Base-by-base conservation (phyloP, 2,797 vertebrate species). In the Tinamus major region DNA sequence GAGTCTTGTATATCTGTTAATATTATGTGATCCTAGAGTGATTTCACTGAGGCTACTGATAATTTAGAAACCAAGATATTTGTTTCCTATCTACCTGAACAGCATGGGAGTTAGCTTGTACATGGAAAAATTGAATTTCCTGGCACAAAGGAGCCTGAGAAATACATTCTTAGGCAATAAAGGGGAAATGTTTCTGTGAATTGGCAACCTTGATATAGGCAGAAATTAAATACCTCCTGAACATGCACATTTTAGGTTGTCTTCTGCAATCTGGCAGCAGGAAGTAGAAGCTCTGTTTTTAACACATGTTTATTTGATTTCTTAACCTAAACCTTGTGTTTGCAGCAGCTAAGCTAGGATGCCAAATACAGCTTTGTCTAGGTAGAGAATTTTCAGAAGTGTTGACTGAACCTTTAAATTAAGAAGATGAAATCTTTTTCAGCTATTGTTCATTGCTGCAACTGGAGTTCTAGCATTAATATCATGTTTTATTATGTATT, bases 391-490 rank as follows among this genome's bases (percentile, higher is more conserved):
- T 88, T 56, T 81, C 24, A n/a, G 27, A 80, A 85, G 10, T 37
- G 8, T 85, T 85, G 20, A 31, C 11, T 10, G 35, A 79, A 70
- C 15, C n/a, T 48, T 79, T 61, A 61, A 86, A 58, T 53, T 53
- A 79, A 65, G 31, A 58, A 67, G 21, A 24, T 53, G 82, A 42
- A 3, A 19, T 91, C 10, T n/a, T 33, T 78, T 85, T 90, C 31
- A 65, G 2, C 29, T 93, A 35, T 90, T 84, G n/a, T 33, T 61
- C 81, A 61, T 58, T 46, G 0, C 61, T 77, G 26, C n/a, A 75
- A 6, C 29, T 48, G 55, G 48, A 79, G 10, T 13, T 44, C 75
- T 65, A 85, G n/a, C 37, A 89, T 93, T 95, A 77, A 96, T 89
- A 78, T 10, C 0, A 0, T 88, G 61, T 87, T 86, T 77, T 91